Conservation (phyloP, 2,113 vertebrate species). For the Cacatua alba region DNA sequence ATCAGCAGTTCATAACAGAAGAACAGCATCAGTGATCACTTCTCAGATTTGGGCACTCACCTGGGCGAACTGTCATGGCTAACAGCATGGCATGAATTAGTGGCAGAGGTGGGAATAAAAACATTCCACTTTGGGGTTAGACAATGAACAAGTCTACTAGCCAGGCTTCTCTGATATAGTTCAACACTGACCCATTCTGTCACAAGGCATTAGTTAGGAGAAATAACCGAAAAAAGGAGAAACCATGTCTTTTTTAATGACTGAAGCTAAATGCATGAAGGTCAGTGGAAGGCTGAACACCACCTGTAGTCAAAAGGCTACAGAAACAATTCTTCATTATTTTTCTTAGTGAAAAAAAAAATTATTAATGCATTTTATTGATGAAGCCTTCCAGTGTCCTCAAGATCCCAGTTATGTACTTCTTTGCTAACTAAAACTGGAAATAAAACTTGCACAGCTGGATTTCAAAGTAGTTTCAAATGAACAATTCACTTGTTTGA, state of each 20-base stretch:
- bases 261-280: not conserved
- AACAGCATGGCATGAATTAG: not conserved
- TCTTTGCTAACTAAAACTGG: not conserved
- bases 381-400: not conserved
- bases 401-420: not conserved
- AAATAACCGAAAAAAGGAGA: not conserved
- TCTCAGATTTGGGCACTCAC: not conserved
- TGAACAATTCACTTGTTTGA: not conserved
- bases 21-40: not conserved
- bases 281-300: not conserved
- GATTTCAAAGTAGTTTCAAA: not conserved
- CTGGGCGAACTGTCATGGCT: not conserved
- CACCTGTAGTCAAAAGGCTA: not conserved
- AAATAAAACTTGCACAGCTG: not conserved
- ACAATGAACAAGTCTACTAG: not conserved
- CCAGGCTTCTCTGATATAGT: not conserved
- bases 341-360: not conserved
- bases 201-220: not conserved
- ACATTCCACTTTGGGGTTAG: not conserved
- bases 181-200: not conserved
- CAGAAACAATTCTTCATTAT: rapidly evolving
- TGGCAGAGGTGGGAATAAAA: not conserved
- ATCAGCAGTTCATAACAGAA: not conserved
- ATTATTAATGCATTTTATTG: not conserved
- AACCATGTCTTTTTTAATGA: not conserved